Conservation (phyloP, 2,888 invertebrate species). For the Dendrolimus houi region DNA sequence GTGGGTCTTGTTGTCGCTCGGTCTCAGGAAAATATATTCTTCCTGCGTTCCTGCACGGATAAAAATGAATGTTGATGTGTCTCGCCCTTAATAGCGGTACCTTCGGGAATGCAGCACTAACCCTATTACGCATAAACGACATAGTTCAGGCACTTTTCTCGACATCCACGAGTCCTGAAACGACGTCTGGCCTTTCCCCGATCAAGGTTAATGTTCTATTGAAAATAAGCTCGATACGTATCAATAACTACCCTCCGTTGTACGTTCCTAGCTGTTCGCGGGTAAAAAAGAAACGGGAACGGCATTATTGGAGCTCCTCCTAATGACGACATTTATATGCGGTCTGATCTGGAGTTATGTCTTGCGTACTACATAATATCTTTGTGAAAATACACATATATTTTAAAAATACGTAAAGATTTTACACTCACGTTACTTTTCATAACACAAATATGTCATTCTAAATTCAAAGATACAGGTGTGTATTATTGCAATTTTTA, state of each 20-base stretch:
- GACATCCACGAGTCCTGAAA: constrained; percentile 13
- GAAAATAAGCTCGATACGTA: constrained; percentile 29
- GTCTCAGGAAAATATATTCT: not conserved
- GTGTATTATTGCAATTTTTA: too few species aligned
- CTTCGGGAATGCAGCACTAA: constrained; percentile 28
- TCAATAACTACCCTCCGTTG: constrained; percentile 19
- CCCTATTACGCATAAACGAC: constrained; percentile 26
- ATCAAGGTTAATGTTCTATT: constrained; percentile 37
- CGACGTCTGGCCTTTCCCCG: constrained; percentile 27
- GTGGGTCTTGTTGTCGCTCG: too few species aligned
- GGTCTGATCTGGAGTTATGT: not conserved
- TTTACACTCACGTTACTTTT: too few species aligned
- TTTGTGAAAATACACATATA: constrained; percentile 13
- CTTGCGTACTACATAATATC: not conserved
- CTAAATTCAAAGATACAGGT: too few species aligned
- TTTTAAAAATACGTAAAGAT: constrained; percentile 5
- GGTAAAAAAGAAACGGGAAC: constrained; percentile 9
- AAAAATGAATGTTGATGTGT: not conserved
- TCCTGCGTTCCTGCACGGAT: not conserved
- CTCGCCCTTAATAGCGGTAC: constrained; percentile 1
- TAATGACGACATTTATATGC: constrained; percentile 4
- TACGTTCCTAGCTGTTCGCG: constrained; percentile 1
- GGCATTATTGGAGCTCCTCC: not conserved
- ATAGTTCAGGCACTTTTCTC: constrained; percentile 20
- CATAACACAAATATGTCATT: too few species aligned